phyloP scores from a whole-genome alignment of 2,113 vertebrate species.

The Platichthys stellatus region DNA sequence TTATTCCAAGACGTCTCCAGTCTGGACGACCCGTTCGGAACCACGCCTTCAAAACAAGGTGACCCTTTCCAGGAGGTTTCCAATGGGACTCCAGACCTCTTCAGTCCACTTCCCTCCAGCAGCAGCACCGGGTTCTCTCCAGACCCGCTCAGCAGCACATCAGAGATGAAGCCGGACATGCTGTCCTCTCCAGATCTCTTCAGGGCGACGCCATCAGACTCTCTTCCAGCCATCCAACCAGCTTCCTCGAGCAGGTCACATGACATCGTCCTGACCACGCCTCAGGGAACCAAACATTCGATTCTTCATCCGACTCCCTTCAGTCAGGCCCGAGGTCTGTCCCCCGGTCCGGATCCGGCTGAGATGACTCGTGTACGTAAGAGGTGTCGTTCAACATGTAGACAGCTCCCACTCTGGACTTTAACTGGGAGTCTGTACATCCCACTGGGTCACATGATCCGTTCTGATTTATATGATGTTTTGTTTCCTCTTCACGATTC shows the following conservation, averaged over 20 bases:
- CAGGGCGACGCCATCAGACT: not conserved
- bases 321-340: conserved; percentile 27
- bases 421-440: not conserved
- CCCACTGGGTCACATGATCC: too few relatives aligned
- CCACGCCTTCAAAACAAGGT: not conserved
- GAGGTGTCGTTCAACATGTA: not conserved
- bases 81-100: conserved; percentile 38
- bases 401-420: too few relatives aligned
- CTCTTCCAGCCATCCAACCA: not conserved
- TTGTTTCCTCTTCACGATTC: not conserved
- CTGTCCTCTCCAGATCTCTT: not conserved
- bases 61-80: conserved; percentile 38
- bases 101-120: conserved; percentile 13
- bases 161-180: conserved; percentile 4
- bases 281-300: conserved; percentile 39
- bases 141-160: not conserved
- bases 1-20: conserved; percentile 48
- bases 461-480: too few relatives aligned
- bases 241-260: not conserved
- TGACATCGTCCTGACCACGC: conserved; percentile 42
- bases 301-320: conserved; percentile 58
- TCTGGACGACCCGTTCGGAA: conserved; percentile 32
- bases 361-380: conserved; percentile 53
- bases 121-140: not conserved
- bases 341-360: conserved; percentile 1